A percentile compares a stretch with the other conserved stretches of the same genome.
Conservation (phyloP, 2,113 vertebrate genomes). For the Atlantisia rogersi region DNA sequence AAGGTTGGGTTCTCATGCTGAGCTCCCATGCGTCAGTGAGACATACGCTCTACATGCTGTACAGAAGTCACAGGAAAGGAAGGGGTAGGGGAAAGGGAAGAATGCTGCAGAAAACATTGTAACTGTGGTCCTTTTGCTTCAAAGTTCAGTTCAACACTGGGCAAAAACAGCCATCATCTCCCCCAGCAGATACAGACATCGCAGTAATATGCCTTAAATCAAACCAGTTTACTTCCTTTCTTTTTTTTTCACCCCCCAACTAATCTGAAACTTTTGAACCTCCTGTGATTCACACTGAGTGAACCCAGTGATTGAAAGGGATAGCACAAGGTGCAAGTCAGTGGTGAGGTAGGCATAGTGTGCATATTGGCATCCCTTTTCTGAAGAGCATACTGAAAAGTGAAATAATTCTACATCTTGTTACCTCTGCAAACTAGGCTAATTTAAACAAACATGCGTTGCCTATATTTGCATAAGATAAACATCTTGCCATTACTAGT, state of each 20-base stretch:
- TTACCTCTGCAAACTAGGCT: not conserved
- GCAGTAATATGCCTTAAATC: not conserved
- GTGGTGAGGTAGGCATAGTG: not conserved
- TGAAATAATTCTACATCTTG: not conserved
- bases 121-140: not conserved
- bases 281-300: not conserved
- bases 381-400: not conserved
- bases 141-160: not conserved
- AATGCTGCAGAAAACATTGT: not conserved
- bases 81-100: not conserved
- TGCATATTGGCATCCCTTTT: not conserved
- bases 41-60: accelerated
- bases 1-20: not conserved
- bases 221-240: not conserved
- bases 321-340: no score
- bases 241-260: not conserved
- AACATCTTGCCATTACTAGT: not conserved
- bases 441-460: not conserved
- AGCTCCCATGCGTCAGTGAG: not conserved
- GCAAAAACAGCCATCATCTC: not conserved
- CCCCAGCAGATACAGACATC: not conserved
- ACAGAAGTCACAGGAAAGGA: not conserved
- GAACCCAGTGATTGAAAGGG: not conserved
- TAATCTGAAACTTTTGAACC: not conserved
- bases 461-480: not conserved